These are phyloP conservation scores for Cepaea nemoralis DNA, from an alignment of 1,140 invertebrate species.

Conservation along the genomic window DNA sequence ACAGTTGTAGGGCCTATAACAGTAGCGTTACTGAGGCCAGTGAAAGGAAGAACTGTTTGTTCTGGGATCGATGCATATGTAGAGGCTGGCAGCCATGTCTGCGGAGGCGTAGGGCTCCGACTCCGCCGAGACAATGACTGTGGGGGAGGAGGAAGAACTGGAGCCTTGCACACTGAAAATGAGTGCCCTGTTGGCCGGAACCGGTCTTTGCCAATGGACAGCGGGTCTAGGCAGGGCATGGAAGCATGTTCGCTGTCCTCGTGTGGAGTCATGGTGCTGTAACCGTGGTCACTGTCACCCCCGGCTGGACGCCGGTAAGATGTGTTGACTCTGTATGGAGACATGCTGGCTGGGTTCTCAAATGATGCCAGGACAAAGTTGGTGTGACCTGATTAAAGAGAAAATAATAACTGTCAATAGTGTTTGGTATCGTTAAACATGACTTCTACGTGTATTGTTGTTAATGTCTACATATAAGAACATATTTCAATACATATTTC, in stretches of 20 bases:
- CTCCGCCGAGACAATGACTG: constrained; percentile 58
- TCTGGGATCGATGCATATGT: constrained; percentile 64
- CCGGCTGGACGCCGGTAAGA: constrained; percentile 82
- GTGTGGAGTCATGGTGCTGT: constrained; percentile 94
- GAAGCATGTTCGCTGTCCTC: constrained; percentile 78
- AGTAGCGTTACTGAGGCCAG: constrained; percentile 26
- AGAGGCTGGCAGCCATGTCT: constrained; percentile 54
- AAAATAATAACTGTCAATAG: too few relatives aligned
- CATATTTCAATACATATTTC: too few relatives aligned
- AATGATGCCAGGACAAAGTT: constrained; percentile 71
- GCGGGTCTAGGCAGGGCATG: constrained; percentile 76
- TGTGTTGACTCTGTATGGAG: constrained; percentile 88
- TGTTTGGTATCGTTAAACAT: too few relatives aligned
- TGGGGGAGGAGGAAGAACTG: constrained; percentile 62
- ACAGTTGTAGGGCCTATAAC: not conserved
- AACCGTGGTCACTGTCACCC: constrained; percentile 92
- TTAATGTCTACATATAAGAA: too few relatives aligned
- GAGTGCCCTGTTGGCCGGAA: constrained; percentile 63
- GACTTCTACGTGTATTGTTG: too few relatives aligned
- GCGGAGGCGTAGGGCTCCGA: constrained; percentile 65
- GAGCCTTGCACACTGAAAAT: constrained; percentile 54
- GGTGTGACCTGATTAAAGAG: constrained; percentile 65
- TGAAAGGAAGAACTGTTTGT: constrained; percentile 68
- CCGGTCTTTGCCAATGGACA: constrained; percentile 73
- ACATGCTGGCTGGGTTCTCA: constrained; percentile 79